These are phyloP conservation scores for Murina feae DNA, from an alignment of 2,113 vertebrate species.

Conservation along the genomic window DNA sequence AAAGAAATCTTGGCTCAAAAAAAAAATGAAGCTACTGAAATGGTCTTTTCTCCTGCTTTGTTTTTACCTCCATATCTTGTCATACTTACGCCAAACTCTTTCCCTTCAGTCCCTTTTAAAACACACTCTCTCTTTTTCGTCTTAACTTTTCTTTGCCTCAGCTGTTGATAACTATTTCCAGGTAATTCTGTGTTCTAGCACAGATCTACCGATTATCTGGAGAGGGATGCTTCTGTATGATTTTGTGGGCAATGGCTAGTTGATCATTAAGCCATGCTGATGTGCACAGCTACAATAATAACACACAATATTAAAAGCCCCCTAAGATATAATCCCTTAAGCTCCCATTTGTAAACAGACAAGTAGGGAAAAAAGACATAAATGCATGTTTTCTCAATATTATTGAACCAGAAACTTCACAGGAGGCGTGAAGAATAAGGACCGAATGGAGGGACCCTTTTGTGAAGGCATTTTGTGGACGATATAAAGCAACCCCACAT, in stretches of 20 bases:
- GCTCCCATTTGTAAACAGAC: background rate
- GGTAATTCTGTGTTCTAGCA: background rate
- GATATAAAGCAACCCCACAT: background rate
- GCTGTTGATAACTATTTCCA: background rate
- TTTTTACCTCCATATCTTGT: background rate
- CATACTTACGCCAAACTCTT: background rate
- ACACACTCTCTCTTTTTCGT: background rate
- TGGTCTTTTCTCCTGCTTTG: background rate
- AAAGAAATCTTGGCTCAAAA: background rate
- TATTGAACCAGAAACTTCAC: background rate
- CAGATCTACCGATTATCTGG: background rate
- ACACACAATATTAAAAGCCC: background rate
- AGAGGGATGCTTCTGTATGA: background rate
- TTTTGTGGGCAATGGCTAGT: background rate
- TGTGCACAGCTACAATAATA: constrained; percentile 10
- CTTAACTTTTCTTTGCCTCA: background rate
- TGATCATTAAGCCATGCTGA: background rate
- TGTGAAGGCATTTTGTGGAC: background rate
- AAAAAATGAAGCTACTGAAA: background rate
- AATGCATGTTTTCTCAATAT: background rate
- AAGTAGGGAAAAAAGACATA: background rate
- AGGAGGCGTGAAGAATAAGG: background rate
- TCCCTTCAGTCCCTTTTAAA: background rate
- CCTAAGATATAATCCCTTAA: background rate
- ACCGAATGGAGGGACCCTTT: fast-evolving